Percentiles rank a stretch among this genome's conserved stretches.
Evolutionary conservation across 2,888 invertebrate genomes (phyloP).

Genomic region (Desoria tigrina): DNA sequence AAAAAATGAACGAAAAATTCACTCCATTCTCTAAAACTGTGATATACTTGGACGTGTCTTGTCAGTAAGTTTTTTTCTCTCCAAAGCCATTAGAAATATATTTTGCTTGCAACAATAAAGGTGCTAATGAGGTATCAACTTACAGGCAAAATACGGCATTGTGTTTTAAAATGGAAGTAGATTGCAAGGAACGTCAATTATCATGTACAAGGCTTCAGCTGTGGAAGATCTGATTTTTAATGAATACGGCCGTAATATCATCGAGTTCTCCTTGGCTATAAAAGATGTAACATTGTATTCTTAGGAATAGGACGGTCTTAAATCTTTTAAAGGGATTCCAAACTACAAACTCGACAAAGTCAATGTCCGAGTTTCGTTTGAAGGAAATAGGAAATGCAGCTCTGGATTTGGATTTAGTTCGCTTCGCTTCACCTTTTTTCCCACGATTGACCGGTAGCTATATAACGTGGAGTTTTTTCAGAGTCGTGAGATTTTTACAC

Average conservation of each 20-base stretch:
- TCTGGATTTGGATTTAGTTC: constrained; percentile 14
- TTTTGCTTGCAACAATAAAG: constrained; percentile 11
- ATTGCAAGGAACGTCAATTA: too few relatives aligned
- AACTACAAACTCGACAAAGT: background rate
- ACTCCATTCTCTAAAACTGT: too few relatives aligned
- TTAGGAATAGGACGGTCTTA: too few relatives aligned
- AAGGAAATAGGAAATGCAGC: constrained; percentile 19
- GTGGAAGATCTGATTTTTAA: too few relatives aligned
- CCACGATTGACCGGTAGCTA: constrained; percentile 17
- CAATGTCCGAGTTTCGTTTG: constrained; percentile 9
- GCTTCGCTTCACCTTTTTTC: constrained; percentile 13
- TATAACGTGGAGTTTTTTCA: background rate
- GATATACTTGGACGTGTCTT: background rate
- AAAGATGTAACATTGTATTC: too few relatives aligned
- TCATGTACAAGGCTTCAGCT: too few relatives aligned
- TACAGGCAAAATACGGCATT: background rate
- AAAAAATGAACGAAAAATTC: too few relatives aligned
- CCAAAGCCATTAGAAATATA: background rate
- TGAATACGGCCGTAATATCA: too few relatives aligned
- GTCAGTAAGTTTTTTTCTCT: constrained; percentile 1
- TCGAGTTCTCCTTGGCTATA: too few relatives aligned
- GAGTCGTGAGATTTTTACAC: constrained; percentile 18
- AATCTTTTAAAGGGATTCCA: too few relatives aligned
- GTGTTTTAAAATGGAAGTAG: background rate
- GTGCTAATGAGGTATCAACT: constrained; percentile 18